Evolutionary conservation across 2,113 vertebrate genomes (phyloP), one percentile per base, ranked within the genome.

Genomic region (Channa maculata): DNA sequence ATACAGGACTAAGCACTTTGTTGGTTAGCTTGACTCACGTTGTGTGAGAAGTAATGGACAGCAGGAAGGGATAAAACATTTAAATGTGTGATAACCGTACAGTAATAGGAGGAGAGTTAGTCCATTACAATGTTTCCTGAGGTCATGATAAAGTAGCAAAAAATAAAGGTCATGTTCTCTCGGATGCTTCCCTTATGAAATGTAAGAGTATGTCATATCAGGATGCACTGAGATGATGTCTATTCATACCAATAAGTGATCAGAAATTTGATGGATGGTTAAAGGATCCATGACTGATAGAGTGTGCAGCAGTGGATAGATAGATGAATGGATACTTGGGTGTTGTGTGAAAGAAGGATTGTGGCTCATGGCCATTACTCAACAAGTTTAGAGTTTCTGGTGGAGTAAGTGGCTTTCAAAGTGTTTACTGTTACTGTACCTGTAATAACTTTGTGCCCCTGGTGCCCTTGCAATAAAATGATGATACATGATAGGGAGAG

Each of bases 1-100:
- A 79, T 82, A 94, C 93, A 91, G 86, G 82, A 88, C 89, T 90
- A 92, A 92, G 91, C 89, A 92, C 93, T 94, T 91, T 91, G 86
- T 85, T 75, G 66, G 69, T 68, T 75, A 34, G 50, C 64, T 68
- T 41, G 43, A 71, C 73, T 70, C 38, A 52, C 5, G 66, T 24
- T 49, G 74, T 72, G 77, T 74, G 67, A 65, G 86, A 82, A 91
- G 90, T 90, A 92, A 90, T 84, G 81, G 86, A 85, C 71, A 60
- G 76, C 53, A 77, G 71, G 73, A 84, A 77, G 61, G 39, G 52
- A 91, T 94, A 8, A 93, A 93, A 86, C 92, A 93, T 94, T 94
- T 58, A 94, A 85, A 86, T 66, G 55, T 77, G 82, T 76, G 65
- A 85, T 72, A 80, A 83, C 51, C 72, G 52, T 5, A 8, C 15